Conservation (phyloP, 2,113 vertebrate genomes). For the Clarias magur region DNA sequence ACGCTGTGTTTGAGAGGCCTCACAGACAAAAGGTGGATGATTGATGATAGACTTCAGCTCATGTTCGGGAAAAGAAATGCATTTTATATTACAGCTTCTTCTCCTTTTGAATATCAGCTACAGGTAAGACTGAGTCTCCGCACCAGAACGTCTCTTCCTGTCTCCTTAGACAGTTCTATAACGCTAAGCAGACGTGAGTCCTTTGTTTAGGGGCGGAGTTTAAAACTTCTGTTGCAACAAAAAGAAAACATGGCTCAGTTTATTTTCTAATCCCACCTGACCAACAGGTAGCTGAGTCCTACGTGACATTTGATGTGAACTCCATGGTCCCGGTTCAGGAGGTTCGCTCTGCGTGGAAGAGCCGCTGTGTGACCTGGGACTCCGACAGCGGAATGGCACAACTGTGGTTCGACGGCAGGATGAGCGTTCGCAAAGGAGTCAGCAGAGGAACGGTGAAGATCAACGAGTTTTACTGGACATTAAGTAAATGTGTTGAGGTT, state of each 20-base stretch:
- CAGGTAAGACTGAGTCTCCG: background rate
- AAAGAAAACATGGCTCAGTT: background rate
- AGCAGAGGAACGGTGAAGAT: slow-evolving; percentile 6
- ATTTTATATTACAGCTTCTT: background rate
- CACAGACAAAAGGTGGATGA: background rate
- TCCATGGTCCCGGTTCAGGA: background rate
- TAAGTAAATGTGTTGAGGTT: background rate
- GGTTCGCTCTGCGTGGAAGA: background rate
- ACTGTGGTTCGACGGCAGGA: background rate
- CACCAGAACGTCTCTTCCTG: background rate
- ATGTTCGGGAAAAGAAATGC: background rate
- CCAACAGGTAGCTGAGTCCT: background rate
- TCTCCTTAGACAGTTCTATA: background rate
- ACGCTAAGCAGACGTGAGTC: background rate
- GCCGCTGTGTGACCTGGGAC: slow-evolving; percentile 18
- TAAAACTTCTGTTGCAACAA: background rate
- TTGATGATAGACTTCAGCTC: background rate
- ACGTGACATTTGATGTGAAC: fast-evolving
- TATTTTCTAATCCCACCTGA: background rate
- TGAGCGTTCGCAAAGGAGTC: slow-evolving; percentile 17
- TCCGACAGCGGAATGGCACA: slow-evolving; percentile 15
- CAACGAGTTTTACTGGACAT: background rate
- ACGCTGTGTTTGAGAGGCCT: slow-evolving; percentile 3
- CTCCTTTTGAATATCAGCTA: background rate
- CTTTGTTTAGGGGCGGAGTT: background rate